Evolutionary conservation across 1,140 invertebrate species (phyloP).

Genomic region (Heliconius himera): DNA sequence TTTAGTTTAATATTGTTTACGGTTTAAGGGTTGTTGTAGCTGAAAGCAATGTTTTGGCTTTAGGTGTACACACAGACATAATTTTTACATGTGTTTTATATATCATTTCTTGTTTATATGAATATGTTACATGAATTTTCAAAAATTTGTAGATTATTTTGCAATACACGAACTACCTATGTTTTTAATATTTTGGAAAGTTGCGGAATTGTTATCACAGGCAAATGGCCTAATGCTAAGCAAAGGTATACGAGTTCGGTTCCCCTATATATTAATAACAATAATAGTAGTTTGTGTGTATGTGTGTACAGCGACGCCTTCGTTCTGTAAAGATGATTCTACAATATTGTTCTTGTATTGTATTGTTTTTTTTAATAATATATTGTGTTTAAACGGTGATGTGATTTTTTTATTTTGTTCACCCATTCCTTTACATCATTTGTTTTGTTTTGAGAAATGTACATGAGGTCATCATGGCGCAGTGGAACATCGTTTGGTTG

Average conservation of each 20-base stretch:
- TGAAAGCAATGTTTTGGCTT: background rate
- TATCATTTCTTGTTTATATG: background rate
- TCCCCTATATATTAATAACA: background rate
- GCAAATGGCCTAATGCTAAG: constrained; percentile 8
- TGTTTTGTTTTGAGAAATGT: too few relatives aligned
- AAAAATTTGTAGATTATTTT: background rate
- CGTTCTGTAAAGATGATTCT: constrained; percentile 68
- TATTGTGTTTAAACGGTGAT: constrained; percentile 74
- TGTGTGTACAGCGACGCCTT: constrained; percentile 13
- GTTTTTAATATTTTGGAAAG: background rate
- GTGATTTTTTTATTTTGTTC: constrained; percentile 43
- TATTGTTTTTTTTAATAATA: constrained; percentile 80
- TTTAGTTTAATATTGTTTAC: constrained; percentile 8
- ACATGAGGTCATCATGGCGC: too few relatives aligned
- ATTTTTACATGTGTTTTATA: background rate
- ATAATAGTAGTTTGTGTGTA: background rate
- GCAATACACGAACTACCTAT: too few relatives aligned
- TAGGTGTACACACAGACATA: background rate
- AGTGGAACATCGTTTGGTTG: too few relatives aligned
- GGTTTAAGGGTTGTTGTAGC: background rate
- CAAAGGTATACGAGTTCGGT: background rate
- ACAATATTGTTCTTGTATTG: constrained; percentile 78
- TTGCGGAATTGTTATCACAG: background rate
- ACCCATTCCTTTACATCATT: background rate
- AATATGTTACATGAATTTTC: background rate